Conservation (phyloP, 2,113 vertebrate genomes). For the Tetraodon nigroviridis region DNA sequence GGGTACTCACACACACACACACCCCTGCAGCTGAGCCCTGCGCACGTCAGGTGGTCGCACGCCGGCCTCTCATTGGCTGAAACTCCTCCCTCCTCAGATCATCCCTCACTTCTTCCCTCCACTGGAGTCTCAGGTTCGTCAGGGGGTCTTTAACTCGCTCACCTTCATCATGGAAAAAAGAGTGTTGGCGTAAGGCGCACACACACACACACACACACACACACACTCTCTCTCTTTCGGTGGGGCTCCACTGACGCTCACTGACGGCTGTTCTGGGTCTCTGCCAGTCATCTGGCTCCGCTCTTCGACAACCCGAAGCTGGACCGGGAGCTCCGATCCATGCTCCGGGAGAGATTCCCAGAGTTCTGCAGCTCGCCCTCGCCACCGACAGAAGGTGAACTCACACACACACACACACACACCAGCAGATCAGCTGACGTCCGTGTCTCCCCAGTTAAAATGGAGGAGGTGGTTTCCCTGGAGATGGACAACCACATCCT, state of each 20-base stretch:
- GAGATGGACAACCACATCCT: constrained; percentile 92
- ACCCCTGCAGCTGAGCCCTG: too few species aligned
- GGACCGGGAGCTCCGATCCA: constrained; percentile 92
- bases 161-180: constrained; percentile 98
- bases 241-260: too few species aligned
- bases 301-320: constrained; percentile 96
- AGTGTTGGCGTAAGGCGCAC: constrained; percentile 87
- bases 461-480: constrained; percentile 85
- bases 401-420: constrained; percentile 1
- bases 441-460: constrained; percentile 77
- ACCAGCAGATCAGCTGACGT: not conserved
- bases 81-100: constrained; percentile 74
- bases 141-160: constrained; percentile 94
- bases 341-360: constrained; percentile 93
- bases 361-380: constrained; percentile 96
- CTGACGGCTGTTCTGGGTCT: not conserved
- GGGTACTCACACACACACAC: constrained; percentile 68
- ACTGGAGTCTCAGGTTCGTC: constrained; percentile 86
- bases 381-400: constrained; percentile 85
- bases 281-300: constrained; percentile 85
- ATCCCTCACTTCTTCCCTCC: constrained; percentile 94
- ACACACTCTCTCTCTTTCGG: too few species aligned
- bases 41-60: not conserved
- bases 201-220: constrained; percentile 15
- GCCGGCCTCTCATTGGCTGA: not conserved